These are phyloP conservation scores for Calameuta idolon DNA, from an alignment of 2,888 invertebrate species.

Conservation along the genomic window DNA sequence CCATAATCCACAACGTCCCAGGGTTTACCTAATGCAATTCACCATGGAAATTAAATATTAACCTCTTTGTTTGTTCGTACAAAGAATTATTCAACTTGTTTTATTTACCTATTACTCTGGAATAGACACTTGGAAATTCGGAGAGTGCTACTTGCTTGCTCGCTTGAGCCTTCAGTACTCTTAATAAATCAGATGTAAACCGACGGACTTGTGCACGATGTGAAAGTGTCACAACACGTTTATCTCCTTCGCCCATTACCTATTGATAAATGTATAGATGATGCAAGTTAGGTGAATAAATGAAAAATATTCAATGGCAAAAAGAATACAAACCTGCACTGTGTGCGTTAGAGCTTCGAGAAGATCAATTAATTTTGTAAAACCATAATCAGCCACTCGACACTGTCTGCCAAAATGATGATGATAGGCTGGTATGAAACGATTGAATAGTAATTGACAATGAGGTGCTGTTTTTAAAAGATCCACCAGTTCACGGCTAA, in stretches of 20 bases:
- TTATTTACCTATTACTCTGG: constrained; percentile 69
- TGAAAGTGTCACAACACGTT: constrained; percentile 87
- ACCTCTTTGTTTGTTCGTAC: not conserved
- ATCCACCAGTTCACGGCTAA: constrained; percentile 90
- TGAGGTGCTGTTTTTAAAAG: constrained; percentile 84
- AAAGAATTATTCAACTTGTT: constrained; percentile 20
- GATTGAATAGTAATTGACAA: constrained; percentile 84
- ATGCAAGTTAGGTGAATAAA: not conserved
- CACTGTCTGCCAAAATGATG: constrained; percentile 97
- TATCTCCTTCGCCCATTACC: constrained; percentile 92
- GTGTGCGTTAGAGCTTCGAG: constrained; percentile 89
- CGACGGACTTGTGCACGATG: constrained; percentile 89
- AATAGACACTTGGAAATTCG: constrained; percentile 80
- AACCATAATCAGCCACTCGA: constrained; percentile 96
- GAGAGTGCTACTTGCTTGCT: constrained; percentile 79
- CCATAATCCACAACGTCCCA: constrained; percentile 89
- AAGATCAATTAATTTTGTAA: constrained; percentile 90
- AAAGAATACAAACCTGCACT: constrained; percentile 74
- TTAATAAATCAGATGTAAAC: constrained; percentile 90
- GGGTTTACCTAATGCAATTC: constrained; percentile 51
- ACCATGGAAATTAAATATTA: not conserved
- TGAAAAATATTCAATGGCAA: not conserved
- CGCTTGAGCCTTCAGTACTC: constrained; percentile 85
- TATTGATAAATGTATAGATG: constrained; percentile 53
- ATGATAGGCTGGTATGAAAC: constrained; percentile 95